Evolutionary conservation across 2,888 invertebrate species (phyloP).

Genomic region (Chesias legatella): DNA sequence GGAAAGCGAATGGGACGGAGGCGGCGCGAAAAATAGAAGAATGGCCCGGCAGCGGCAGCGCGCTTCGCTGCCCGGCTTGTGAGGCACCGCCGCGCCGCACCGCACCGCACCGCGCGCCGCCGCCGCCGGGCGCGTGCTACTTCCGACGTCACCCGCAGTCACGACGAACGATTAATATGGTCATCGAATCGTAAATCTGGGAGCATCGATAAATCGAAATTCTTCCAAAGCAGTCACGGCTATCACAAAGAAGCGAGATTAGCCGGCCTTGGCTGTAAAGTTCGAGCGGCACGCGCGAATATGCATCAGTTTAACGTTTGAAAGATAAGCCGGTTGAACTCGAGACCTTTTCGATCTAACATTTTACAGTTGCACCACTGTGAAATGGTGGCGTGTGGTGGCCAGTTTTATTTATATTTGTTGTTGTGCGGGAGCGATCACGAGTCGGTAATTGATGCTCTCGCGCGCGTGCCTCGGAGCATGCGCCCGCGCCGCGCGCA

Average conservation of each 20-base stretch:
- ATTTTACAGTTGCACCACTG: slow-evolving; percentile 75
- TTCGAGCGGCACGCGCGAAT: slow-evolving; percentile 53
- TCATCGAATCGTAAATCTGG: slow-evolving; percentile 45
- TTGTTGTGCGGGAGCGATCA: slow-evolving; percentile 76
- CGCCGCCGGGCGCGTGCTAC: slow-evolving; percentile 53
- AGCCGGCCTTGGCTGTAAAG: slow-evolving; percentile 41
- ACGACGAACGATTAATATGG: slow-evolving; percentile 56
- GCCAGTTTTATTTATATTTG: slow-evolving; percentile 74
- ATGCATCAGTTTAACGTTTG: slow-evolving; percentile 48
- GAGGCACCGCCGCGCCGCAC: slow-evolving; percentile 36
- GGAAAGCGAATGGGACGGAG: slow-evolving; percentile 71
- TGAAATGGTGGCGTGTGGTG: slow-evolving; percentile 59
- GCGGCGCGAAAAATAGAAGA: slow-evolving; percentile 64
- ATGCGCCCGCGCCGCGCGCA: slow-evolving; percentile 38
- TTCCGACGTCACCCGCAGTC: slow-evolving; percentile 49
- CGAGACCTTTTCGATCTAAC: slow-evolving; percentile 71
- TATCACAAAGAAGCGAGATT: slow-evolving; percentile 32
- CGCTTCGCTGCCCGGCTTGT: slow-evolving; percentile 53
- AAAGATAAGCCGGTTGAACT: slow-evolving; percentile 68
- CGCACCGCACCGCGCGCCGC: no score
- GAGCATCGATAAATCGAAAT: slow-evolving; percentile 41
- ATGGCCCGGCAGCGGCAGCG: slow-evolving; percentile 59
- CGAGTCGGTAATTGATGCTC: slow-evolving; percentile 77
- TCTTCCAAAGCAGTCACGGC: slow-evolving; percentile 23
- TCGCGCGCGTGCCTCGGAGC: slow-evolving; percentile 55